These are phyloP conservation scores for Disparrhopalites patrizii DNA, from an alignment of 2,888 invertebrate species.

Conservation along the genomic window DNA sequence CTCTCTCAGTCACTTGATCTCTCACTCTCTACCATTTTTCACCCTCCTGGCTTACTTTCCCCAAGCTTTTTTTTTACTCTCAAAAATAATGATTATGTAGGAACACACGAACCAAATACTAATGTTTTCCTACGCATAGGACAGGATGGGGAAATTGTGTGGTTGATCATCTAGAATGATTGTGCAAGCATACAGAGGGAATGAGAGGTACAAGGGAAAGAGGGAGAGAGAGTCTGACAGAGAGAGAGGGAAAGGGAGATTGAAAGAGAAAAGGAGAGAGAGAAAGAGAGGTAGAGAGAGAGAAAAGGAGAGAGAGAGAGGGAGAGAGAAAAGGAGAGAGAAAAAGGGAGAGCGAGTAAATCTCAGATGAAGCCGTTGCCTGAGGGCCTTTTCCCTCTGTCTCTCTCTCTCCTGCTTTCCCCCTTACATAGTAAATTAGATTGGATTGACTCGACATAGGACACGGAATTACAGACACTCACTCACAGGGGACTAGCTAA, in stretches of 20 bases:
- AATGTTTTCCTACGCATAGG: too few relatives aligned
- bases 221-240: constrained; percentile 14
- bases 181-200: constrained; percentile 15
- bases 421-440: constrained; percentile 25
- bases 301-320: too few relatives aligned
- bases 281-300: too few relatives aligned
- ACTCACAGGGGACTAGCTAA: constrained; percentile 14
- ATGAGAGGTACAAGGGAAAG: constrained; percentile 19
- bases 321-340: constrained; percentile 20
- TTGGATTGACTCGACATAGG: constrained; percentile 18
- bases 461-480: background rate
- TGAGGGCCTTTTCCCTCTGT: constrained; percentile 24
- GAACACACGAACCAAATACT: too few relatives aligned
- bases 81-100: too few relatives aligned
- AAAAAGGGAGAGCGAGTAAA: constrained; percentile 11
- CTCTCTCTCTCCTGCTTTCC: constrained; percentile 13
- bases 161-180: constrained; percentile 2
- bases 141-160: constrained; percentile 3
- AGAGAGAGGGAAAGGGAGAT: constrained; percentile 24
- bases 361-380: constrained; percentile 31
- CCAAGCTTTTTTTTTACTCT: too few relatives aligned
- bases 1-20: too few relatives aligned
- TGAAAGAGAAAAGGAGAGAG: constrained; percentile 6
- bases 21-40: too few relatives aligned
- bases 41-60: too few relatives aligned